phyloP scores from a whole-genome alignment of 2,797 vertebrate genomes.

The Petrocephalus schoutedeni region DNA sequence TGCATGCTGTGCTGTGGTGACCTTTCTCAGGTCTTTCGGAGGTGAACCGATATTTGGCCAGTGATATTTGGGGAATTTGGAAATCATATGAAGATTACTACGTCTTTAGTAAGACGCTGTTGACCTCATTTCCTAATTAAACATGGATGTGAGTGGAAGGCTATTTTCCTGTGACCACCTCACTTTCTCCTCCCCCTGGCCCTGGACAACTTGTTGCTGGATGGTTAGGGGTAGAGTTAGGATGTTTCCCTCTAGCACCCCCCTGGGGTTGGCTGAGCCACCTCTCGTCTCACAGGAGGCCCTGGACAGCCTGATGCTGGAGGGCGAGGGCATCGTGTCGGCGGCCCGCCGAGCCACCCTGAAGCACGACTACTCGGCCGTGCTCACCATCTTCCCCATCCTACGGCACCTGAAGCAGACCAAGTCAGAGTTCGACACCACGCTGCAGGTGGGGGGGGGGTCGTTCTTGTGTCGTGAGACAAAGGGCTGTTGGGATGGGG shows the following conservation, averaged over 20 bases:
- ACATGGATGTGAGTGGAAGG: background rate
- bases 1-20: background rate
- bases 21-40: background rate
- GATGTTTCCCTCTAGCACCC: background rate
- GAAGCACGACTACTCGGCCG: conserved; percentile 88
- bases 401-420: conserved; percentile 89
- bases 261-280: background rate
- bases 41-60: background rate
- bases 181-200: conserved; percentile 42
- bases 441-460: conserved; percentile 74
- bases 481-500: background rate
- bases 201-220: conserved; percentile 86
- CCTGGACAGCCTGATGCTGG: conserved; percentile 87
- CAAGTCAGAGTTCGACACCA: conserved; percentile 90
- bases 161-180: background rate
- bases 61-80: background rate
- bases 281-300: conserved; percentile 71
- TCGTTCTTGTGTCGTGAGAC: background rate
- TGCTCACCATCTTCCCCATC: conserved; percentile 93
- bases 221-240: conserved; percentile 66
- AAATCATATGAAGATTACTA: background rate
- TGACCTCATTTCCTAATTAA: background rate
- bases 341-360: conserved; percentile 86
- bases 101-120: background rate
- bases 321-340: conserved; percentile 89